These are phyloP conservation scores for Cyclophora punctaria DNA, from an alignment of 2,888 invertebrate species.

Conservation along the genomic window DNA sequence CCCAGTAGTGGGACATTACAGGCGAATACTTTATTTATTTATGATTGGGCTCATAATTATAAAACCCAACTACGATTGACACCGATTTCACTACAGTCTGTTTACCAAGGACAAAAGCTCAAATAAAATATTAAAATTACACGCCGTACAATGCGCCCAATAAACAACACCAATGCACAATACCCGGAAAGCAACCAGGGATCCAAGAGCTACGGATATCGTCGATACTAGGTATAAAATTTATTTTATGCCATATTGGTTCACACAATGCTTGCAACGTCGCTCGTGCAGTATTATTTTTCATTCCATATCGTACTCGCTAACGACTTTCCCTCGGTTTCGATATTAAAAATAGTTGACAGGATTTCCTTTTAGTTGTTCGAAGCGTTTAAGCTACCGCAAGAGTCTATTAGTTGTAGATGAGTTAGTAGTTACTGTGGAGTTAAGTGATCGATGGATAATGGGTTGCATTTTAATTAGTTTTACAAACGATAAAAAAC, in stretches of 20 bases:
- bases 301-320: conserved; percentile 37
- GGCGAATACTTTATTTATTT: too few relatives aligned
- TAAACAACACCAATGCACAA: conserved; percentile 7
- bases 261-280: conserved; percentile 25
- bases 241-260: conserved; percentile 24
- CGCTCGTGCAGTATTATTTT: conserved; percentile 38
- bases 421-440: too few relatives aligned
- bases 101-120: too few relatives aligned
- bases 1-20: too few relatives aligned
- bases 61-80: too few relatives aligned
- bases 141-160: not conserved
- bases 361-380: conserved; percentile 22
- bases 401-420: too few relatives aligned
- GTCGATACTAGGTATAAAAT: conserved; percentile 27
- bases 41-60: too few relatives aligned
- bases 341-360: conserved; percentile 39
- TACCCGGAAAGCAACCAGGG: conserved; percentile 7
- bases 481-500: too few relatives aligned
- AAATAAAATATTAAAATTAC: too few relatives aligned
- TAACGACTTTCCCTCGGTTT: conserved; percentile 33
- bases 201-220: conserved; percentile 21
- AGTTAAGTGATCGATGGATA: too few relatives aligned
- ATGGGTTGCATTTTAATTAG: too few relatives aligned
- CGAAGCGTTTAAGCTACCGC: conserved; percentile 2
- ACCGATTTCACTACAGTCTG: too few relatives aligned